Percentiles rank a stretch among this genome's conserved stretches.
phyloP scores from a whole-genome alignment of 2,888 invertebrate species.

The Agrotis puta region DNA sequence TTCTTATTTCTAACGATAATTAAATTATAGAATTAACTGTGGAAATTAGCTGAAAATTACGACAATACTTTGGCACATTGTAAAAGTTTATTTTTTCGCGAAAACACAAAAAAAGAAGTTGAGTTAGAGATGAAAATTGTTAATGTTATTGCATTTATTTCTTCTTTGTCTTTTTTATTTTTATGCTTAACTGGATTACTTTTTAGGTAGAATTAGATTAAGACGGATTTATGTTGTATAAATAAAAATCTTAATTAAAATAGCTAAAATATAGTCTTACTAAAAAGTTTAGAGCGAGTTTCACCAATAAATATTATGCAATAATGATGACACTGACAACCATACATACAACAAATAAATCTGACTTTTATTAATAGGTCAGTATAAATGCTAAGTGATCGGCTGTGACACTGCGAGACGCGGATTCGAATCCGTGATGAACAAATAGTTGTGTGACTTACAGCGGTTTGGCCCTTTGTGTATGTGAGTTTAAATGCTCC shows the following conservation, averaged over 20 bases:
- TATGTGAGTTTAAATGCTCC: too few relatives aligned
- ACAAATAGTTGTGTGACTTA: too few relatives aligned
- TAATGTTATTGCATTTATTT: constrained; percentile 43
- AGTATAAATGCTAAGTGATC: too few relatives aligned
- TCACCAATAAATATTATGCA: not conserved
- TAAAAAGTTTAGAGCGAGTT: not conserved
- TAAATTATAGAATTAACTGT: constrained; percentile 73
- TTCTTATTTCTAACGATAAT: constrained; percentile 74
- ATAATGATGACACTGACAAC: not conserved
- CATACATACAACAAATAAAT: too few relatives aligned
- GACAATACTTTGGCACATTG: constrained; percentile 61
- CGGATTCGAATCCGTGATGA: too few relatives aligned
- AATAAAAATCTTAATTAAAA: not conserved
- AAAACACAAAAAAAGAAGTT: constrained; percentile 39
- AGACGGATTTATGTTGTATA: not conserved
- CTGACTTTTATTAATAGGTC: too few relatives aligned
- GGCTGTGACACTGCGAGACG: too few relatives aligned
- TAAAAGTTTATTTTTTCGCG: constrained; percentile 50
- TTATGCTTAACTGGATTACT: constrained; percentile 23
- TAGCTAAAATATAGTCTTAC: not conserved
- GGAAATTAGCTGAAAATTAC: constrained; percentile 68
- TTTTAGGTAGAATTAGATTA: not conserved
- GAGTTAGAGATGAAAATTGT: constrained; percentile 45
- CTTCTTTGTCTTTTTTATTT: constrained; percentile 26
- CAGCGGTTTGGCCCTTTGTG: too few relatives aligned